Base-by-base conservation (phyloP, 1,140 invertebrate genomes). In the Calycopis cecrops region DNA sequence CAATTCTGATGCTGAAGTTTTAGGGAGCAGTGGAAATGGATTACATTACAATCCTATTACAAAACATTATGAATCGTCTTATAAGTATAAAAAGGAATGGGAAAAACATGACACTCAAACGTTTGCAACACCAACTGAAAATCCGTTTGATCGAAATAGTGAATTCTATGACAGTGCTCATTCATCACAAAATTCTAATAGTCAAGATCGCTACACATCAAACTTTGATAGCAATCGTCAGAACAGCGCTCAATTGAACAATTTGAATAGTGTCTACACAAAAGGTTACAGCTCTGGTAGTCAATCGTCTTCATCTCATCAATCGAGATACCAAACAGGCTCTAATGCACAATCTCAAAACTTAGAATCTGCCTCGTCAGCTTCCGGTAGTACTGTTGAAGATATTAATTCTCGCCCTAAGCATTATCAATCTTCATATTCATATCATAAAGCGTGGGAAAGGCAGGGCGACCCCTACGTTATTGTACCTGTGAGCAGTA, bases 381-480 rank as follows among this genome's bases (percentile, higher is more conserved):
- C 9, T 10, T 54, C 40, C 10, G 34, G 40, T 35, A 54, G 34
- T 34, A 59, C 69, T 33, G 64, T 69, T 12, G 68, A 71, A 49
- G 51, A 63, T 62, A 37, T 69, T 12, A 66, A 64, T 57, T 55
- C 69, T 1, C 76, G 72, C 53, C 87, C 87, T 1, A 88, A 88
- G 76, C 80, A 70, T 55, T 88, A 88, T 63, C 79, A 87, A n/a
- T 87, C 84, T 11, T 87, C 86, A 16, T 88, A 87, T 63, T 82
- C 86, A 7, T 88, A 88, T 58, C 80, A 88, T 35, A 88, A 88
- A 60, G 81, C 87, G 21, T 88, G 87, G 87, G 87, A 88, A 71
- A 79, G 80, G 50, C 83, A 79, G 54, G 87, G 86, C 12, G 85
- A 85, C 65, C 87, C 87, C 28, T 88, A 88, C 37, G 66, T 86